Percentiles rank a stretch among this genome's conserved stretches.
phyloP scores from a whole-genome alignment of 1,140 invertebrate genomes.

The Micrasema minimum region DNA sequence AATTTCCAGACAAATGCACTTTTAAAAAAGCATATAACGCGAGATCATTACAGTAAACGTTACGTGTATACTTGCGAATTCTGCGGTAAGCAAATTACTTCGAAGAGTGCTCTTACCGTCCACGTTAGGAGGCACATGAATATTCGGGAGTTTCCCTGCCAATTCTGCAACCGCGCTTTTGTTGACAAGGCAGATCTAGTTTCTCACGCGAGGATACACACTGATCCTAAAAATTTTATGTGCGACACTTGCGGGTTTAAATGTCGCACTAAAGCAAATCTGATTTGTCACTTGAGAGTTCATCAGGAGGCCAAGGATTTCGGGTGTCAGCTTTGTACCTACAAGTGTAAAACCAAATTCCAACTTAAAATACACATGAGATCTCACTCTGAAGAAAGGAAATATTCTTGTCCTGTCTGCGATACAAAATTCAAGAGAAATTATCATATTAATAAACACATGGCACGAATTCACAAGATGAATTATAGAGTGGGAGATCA shows the following conservation, averaged over 20 bases:
- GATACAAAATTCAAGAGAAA: conserved; percentile 65
- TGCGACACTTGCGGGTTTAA: conserved; percentile 65
- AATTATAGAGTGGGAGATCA: conserved; percentile 60
- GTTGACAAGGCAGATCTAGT: conserved; percentile 60
- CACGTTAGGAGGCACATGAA: conserved; percentile 64
- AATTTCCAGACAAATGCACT: conserved; percentile 68
- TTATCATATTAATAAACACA: conserved; percentile 63
- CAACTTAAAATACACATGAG: conserved; percentile 62
- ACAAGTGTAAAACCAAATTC: conserved; percentile 58
- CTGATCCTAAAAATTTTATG: conserved; percentile 55
- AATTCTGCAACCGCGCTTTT: conserved; percentile 63
- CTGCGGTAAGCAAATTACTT: conserved; percentile 59
- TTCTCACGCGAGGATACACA: conserved; percentile 61
- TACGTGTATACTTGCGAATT: conserved; percentile 58
- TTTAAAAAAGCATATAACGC: conserved; percentile 61
- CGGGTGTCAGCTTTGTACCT: conserved; percentile 60
- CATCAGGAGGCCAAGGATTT: conserved; percentile 61
- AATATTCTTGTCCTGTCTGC: conserved; percentile 68
- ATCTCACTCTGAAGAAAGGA: conserved; percentile 68
- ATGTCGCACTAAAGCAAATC: conserved; percentile 63
- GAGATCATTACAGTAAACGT: conserved; percentile 59
- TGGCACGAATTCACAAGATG: conserved; percentile 60
- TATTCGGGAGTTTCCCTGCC: conserved; percentile 63
- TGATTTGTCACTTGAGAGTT: conserved; percentile 63
- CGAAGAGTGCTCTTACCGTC: conserved; percentile 57